Conservation (phyloP, 2,888 invertebrate species). For the Drosophila gaucha region DNA sequence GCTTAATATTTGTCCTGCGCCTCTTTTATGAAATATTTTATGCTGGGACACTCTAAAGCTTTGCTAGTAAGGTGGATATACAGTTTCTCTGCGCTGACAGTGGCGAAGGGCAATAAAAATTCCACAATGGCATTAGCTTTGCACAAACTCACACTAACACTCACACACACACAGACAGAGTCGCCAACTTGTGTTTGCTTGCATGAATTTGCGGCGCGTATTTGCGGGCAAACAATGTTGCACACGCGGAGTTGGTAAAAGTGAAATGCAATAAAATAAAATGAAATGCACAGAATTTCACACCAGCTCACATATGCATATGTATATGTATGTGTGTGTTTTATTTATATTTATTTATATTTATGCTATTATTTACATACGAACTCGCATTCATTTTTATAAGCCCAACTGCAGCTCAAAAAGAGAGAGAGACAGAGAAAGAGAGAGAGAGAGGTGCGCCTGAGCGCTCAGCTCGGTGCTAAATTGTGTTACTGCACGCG, state of each 20-base stretch:
- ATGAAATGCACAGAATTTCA: slow-evolving; percentile 64
- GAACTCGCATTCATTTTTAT: slow-evolving; percentile 47
- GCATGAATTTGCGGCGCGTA: slow-evolving; percentile 60
- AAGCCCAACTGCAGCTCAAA: slow-evolving; percentile 39
- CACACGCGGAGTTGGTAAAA: slow-evolving; percentile 59
- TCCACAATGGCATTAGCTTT: slow-evolving; percentile 72
- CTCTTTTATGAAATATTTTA: slow-evolving; percentile 72
- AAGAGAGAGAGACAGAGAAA: background rate
- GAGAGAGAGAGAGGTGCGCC: slow-evolving; percentile 2
- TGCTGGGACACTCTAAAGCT: slow-evolving; percentile 67
- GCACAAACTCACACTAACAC: slow-evolving; percentile 9
- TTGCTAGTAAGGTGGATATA: slow-evolving; percentile 46
- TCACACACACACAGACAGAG: slow-evolving; percentile 15
- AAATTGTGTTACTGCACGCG: slow-evolving; percentile 77
- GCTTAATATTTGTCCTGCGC: slow-evolving; percentile 37
- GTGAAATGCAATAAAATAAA: slow-evolving; percentile 72
- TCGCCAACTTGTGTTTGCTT: slow-evolving; percentile 21
- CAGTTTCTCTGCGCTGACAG: slow-evolving; percentile 54
- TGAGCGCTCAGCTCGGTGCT: slow-evolving; percentile 40
- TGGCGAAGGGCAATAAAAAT: slow-evolving; percentile 72
- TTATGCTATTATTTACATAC: slow-evolving; percentile 57
- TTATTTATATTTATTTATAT: slow-evolving; percentile 39
- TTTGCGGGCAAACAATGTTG: slow-evolving; percentile 69
- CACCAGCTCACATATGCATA: slow-evolving; percentile 23
- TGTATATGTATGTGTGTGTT: background rate